Percentiles rank a stretch among this genome's conserved stretches.
These are phyloP conservation scores for Gorsachius goisagi DNA, from an alignment of 2,113 vertebrate species.

Conservation along the genomic window DNA sequence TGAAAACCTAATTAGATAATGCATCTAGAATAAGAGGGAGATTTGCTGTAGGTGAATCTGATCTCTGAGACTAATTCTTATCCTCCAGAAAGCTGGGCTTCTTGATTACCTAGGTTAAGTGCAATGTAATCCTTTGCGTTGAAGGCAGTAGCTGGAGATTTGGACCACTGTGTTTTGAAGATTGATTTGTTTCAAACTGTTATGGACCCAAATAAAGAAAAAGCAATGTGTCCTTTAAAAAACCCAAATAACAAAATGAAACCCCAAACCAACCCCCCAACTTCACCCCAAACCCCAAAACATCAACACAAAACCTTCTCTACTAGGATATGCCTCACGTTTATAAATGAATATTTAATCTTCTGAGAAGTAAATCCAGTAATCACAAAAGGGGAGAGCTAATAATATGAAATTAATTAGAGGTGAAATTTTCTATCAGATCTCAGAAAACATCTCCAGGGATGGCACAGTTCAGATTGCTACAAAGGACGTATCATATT, in stretches of 20 bases:
- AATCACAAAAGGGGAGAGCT: not conserved
- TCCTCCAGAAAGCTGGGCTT: not conserved
- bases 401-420: not conserved
- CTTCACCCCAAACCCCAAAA: not conserved
- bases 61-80: not conserved
- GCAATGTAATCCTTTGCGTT: not conserved
- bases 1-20: not conserved
- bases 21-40: not conserved
- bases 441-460: not conserved
- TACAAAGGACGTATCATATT: not conserved
- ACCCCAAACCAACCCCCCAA: not conserved
- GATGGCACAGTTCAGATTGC: not conserved
- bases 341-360: not conserved
- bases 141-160: not conserved
- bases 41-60: slow-evolving; percentile 6
- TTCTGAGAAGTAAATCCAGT: not conserved
- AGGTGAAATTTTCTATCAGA: not conserved
- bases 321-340: not conserved
- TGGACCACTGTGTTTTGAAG: not conserved
- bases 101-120: not conserved
- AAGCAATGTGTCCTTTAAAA: rapidly evolving
- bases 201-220: not conserved
- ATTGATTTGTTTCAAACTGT: not conserved
- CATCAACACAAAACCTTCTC: no score
- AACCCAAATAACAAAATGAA: not conserved